A percentile compares a stretch with the other conserved stretches of the same genome.
Conservation (phyloP, 2,888 invertebrate genomes). For the Trichopria drosophilae region DNA sequence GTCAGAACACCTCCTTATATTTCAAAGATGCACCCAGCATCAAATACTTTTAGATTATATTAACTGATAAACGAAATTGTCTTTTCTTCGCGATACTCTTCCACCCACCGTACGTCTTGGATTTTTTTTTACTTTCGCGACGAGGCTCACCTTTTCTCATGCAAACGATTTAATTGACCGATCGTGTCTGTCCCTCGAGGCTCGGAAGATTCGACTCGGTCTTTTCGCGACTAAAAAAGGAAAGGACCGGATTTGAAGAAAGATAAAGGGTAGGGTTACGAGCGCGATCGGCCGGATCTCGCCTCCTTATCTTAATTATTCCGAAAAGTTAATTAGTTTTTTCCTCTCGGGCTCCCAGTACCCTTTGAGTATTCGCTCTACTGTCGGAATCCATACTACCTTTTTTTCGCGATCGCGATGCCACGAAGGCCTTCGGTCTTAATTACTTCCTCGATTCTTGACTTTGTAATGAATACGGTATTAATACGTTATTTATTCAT, state of each 20-base stretch:
- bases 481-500: no score
- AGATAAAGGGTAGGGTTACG: constrained; percentile 38
- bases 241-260: constrained; percentile 31
- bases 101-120: no score
- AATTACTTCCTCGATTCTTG: constrained; percentile 27
- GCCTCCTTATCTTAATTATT: constrained; percentile 55
- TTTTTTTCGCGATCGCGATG: background rate
- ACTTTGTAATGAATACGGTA: background rate
- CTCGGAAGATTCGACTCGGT: constrained; percentile 26
- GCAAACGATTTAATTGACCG: constrained; percentile 48
- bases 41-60: no score
- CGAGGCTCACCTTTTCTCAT: constrained; percentile 29
- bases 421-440: constrained; percentile 18
- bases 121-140: background rate
- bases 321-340: constrained; percentile 56
- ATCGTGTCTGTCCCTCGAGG: constrained; percentile 35
- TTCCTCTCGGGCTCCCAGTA: constrained; percentile 42
- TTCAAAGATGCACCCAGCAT: no score
- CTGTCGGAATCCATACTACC: constrained; percentile 24
- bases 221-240: constrained; percentile 26
- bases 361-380: constrained; percentile 46
- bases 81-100: no score
- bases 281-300: constrained; percentile 48
- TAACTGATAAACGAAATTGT: constrained; percentile 27
- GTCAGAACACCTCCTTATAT: no score